Percentiles rank a stretch among this genome's conserved stretches.
These are phyloP conservation scores for Brachionus calyciflorus DNA, from an alignment of 1,140 invertebrate species.

Conservation along the genomic window DNA sequence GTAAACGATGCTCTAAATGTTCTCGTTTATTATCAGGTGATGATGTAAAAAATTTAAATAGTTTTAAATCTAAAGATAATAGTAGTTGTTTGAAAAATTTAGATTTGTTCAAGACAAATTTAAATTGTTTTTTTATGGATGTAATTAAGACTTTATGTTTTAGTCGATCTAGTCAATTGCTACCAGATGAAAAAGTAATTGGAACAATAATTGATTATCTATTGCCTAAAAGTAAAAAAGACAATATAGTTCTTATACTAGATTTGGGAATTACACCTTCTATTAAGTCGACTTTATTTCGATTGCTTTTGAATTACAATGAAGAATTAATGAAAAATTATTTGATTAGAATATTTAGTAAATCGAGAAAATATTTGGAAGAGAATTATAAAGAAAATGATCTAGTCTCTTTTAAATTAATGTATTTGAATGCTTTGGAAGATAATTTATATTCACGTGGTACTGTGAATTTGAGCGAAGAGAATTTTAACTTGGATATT, in stretches of 20 bases:
- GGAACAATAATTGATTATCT: neutral
- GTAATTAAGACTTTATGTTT: slow-evolving; percentile 20
- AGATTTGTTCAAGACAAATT: neutral
- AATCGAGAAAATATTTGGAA: neutral
- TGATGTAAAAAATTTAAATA: neutral
- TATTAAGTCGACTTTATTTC: slow-evolving; percentile 11
- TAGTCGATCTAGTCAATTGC: neutral
- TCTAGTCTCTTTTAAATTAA: slow-evolving; percentile 10
- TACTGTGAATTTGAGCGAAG: neutral
- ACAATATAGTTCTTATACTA: neutral
- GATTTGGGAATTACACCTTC: slow-evolving; percentile 1
- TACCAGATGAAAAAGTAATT: slow-evolving; percentile 3
- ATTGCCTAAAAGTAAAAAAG: neutral
- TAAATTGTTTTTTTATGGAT: slow-evolving; percentile 16
- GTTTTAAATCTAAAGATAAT: neutral
- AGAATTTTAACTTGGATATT: slow-evolving; percentile 7
- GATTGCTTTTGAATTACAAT: neutral
- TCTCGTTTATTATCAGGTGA: neutral
- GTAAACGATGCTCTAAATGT: neutral
- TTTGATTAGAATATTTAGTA: neutral
- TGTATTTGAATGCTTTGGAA: slow-evolving; percentile 6
- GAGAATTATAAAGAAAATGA: neutral
- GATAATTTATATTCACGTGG: slow-evolving; percentile 5
- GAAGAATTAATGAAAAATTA: neutral
- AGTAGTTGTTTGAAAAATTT: neutral